Base-by-base conservation (phyloP, 2,888 invertebrate genomes). In the Tipula lateralis region DNA sequence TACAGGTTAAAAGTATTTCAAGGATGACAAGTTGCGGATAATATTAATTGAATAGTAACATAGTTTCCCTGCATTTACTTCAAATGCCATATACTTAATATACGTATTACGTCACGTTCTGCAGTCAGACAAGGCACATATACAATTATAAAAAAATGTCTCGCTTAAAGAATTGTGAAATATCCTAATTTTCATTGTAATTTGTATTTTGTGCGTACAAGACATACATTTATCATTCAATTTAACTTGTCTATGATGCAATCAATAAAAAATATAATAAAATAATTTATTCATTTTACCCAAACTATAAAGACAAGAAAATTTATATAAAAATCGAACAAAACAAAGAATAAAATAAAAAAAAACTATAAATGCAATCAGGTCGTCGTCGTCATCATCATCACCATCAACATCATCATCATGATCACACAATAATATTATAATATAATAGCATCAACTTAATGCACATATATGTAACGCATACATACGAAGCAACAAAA, bases 1-100 rank as follows among this genome's bases (percentile, higher is more conserved):
- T 24, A 12, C 66, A 66, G 66, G 66, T 66, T 66, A 19, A 66
- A 66, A 24, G 66, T 66, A 24, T 66, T 66, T 66, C 66, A 66
- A 66, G 66, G 66, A 66, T 66, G 66, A 66, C 66, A 66, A 66
- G 66, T 66, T 66, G 24, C 66, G 66, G 24, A 66, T 66, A 66
- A 66, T 24, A 24, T 66, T 66, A 66, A 66, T 66, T 66, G 66
- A 66, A 24, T 66, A n/a, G 24, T 66, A 1, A n/a, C n/a, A 16
- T 44, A 7, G 44, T 44, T 36, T n/a, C n/a, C n/a, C n/a, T n/a
- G n/a, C n/a, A n/a, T n/a, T n/a, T n/a, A n/a, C n/a, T n/a, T n/a
- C n/a, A n/a, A n/a, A n/a, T n/a, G 13, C 1, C 6, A 6, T 36
- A 9, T 1, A 44, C n/a, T 44, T 39, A 39, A 50, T 50, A 66